Conservation (phyloP, 1,140 invertebrate species). For the Neodiprion virginianus region DNA sequence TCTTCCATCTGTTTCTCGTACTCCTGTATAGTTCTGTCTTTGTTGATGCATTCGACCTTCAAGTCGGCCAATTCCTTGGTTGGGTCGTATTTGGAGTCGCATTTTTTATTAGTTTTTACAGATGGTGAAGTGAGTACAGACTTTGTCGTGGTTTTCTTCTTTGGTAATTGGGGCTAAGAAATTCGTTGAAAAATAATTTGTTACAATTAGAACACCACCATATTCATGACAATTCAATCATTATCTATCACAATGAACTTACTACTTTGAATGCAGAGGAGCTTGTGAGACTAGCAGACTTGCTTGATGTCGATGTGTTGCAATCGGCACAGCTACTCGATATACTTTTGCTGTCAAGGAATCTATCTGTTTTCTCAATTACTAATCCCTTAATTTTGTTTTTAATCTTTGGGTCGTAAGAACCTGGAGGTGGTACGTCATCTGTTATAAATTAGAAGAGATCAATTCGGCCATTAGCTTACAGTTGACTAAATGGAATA, state of each 20-base stretch:
- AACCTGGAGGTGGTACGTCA: conserved; percentile 54
- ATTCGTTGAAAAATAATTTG: not conserved
- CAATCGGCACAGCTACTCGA: conserved; percentile 47
- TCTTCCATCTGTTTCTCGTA: conserved; percentile 51
- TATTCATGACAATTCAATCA: not conserved
- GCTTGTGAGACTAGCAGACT: conserved; percentile 26
- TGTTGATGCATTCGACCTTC: conserved; percentile 53
- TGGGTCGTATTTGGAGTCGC: conserved; percentile 38
- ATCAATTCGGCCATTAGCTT: not conserved
- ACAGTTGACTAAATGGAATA: conserved; percentile 6
- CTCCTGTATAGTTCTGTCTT: conserved; percentile 53
- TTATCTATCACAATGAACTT: conserved; percentile 18
- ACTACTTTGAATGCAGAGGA: conserved; percentile 39
- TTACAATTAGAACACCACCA: too few species aligned
- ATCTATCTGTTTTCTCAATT: conserved; percentile 52
- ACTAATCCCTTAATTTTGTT: conserved; percentile 48
- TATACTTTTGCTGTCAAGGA: conserved; percentile 51
- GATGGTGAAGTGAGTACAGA: conserved; percentile 12
- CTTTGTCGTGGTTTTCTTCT: conserved; percentile 29
- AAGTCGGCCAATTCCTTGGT: conserved; percentile 53
- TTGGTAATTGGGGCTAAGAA: conserved; percentile 4
- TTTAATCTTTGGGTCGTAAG: conserved; percentile 57
- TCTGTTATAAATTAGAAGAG: conserved; percentile 39
- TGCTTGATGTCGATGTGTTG: conserved; percentile 42
- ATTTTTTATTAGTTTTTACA: conserved; percentile 16